A percentile compares a stretch with the other conserved stretches of the same genome.
Evolutionary conservation across 2,113 vertebrate species (phyloP).

Genomic region (Chloropsis hardwickii): DNA sequence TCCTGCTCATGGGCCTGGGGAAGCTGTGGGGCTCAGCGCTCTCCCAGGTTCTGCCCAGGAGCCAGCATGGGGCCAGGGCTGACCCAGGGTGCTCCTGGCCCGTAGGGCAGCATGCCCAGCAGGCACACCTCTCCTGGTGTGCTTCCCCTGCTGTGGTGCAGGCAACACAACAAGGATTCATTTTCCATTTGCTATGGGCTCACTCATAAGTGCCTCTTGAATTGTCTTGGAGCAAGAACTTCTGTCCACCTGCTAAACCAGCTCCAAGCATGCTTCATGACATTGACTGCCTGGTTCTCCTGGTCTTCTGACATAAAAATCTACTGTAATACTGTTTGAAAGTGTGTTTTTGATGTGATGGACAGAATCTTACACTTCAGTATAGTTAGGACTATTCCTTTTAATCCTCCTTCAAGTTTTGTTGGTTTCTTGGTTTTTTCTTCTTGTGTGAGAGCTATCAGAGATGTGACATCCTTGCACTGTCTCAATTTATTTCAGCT

Average conservation of each 20-base stretch:
- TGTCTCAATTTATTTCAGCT: not conserved
- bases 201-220: not conserved
- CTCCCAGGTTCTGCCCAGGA: not conserved
- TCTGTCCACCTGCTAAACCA: not conserved
- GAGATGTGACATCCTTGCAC: not conserved
- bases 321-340: not conserved
- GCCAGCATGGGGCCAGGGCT: not conserved
- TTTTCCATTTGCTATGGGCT: not conserved
- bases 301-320: not conserved
- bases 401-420: not conserved
- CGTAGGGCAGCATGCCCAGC: not conserved
- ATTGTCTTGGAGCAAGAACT: not conserved
- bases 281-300: not conserved
- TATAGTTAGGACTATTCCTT: not conserved
- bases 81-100: accelerated
- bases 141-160: not conserved
- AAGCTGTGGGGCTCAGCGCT: accelerated
- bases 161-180: not conserved
- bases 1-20: no score
- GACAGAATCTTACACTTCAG: not conserved
- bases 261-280: not conserved
- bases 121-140: not conserved
- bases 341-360: not conserved
- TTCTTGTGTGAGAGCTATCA: not conserved
- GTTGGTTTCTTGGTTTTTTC: not conserved